A percentile compares a stretch with the other conserved stretches of the same genome.
phyloP scores from a whole-genome alignment of 2,797 vertebrate genomes.

The Helostoma temminkii region DNA sequence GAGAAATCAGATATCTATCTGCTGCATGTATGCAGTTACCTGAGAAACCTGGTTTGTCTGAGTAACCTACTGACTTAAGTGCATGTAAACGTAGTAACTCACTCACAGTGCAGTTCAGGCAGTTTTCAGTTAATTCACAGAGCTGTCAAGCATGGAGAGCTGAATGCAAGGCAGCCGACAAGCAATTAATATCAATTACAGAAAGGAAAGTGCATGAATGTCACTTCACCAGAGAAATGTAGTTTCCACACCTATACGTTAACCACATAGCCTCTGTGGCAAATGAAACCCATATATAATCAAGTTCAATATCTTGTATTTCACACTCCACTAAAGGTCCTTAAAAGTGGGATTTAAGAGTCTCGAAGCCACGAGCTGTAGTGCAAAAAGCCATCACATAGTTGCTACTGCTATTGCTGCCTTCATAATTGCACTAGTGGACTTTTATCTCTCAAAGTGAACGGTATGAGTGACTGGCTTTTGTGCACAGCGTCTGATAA shows the following conservation, averaged over 20 bases:
- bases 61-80: no score
- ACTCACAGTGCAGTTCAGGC: constrained; percentile 30
- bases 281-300: constrained; percentile 63
- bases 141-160: constrained; percentile 66
- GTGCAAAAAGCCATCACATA: constrained; percentile 59
- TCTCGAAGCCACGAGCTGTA: constrained; percentile 32
- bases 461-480: constrained; percentile 61
- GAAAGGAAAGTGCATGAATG: constrained; percentile 75
- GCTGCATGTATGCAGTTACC: no score
- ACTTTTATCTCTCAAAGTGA: constrained; percentile 54
- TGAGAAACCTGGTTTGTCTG: no score
- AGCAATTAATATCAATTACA: constrained; percentile 87
- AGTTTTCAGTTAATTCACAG: constrained; percentile 65
- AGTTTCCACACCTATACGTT: constrained; percentile 32
- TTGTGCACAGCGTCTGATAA: constrained; percentile 67
- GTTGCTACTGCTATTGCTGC: constrained; percentile 32
- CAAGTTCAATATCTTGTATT: constrained; percentile 65
- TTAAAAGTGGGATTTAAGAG: constrained; percentile 67
- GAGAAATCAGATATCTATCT: no score
- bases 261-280: constrained; percentile 30
- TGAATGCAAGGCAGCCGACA: constrained; percentile 70
- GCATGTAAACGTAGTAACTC: no score
- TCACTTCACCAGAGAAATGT: constrained; percentile 62
- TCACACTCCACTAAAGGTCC: constrained; percentile 73
- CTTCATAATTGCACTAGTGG: constrained; percentile 62